Evolutionary conservation across 2,797 vertebrate genomes (phyloP), one percentile per base, ranked within the genome.

Genomic region (Mareca penelope): DNA sequence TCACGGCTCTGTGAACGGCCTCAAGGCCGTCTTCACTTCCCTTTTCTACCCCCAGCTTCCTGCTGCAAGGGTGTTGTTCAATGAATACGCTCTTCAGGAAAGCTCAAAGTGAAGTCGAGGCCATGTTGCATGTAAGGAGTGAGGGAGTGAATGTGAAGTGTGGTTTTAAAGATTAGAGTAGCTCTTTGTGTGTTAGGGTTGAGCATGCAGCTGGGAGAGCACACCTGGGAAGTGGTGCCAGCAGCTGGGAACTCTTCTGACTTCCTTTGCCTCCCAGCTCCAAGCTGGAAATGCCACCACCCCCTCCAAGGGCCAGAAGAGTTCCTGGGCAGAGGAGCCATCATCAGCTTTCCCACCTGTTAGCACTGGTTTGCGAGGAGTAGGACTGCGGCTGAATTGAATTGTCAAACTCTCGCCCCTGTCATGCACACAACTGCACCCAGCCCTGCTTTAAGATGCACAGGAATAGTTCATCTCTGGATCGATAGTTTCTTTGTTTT

Each of bases 11-110:
- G 46, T 10, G 3, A 37, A 56, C 85, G 71, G 23, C 89, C 65
- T 94, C 59, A 59, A 83, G 55, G 68, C 90, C n/a, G 12, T 19
- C 61, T 87, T 70, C 3, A 10, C 89, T 93, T 93, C 91, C 73
- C 80, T 90, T 88, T 79, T 90, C 59, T 85, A 59, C 56, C 24
- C 86, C 9, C 31, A 35, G 35, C 71, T 94, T 90, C 80, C 75
- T 85, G 56, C 63, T 93, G 35, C 56, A 85, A 77, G 83, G 83
- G 70, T 0, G 0, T 69, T 83, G 37, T n/a, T 73, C 22, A 79
- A 80, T 67, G 56, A 44, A 42, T 48, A 5, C 12, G 46, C 68
- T 90, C 63, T 93, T 94, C 4, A 90, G 85, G 93, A 86, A 87
- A 83, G 61, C 28, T 85, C 24, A n/a, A 26, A 81, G 60, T 33